phyloP scores from a whole-genome alignment of 2,888 invertebrate genomes.

The Sialis lutaria region DNA sequence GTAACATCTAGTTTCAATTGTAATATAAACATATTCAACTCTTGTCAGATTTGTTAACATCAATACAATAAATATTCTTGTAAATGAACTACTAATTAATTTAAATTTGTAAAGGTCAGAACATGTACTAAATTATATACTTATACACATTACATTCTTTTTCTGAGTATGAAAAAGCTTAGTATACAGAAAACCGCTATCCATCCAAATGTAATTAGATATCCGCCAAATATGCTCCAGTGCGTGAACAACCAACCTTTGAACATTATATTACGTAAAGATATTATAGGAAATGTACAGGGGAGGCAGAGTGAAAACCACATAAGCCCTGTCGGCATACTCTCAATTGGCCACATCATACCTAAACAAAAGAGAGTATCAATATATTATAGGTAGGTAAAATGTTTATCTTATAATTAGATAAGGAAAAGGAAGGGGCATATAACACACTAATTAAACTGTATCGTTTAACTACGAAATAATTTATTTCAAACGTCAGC shows the following conservation, averaged over 20 bases:
- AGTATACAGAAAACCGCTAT: neutral
- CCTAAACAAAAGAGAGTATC: conserved; percentile 18
- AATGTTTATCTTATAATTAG: neutral
- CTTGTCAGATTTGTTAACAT: too few species aligned
- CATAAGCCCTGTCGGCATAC: conserved; percentile 31
- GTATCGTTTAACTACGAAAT: neutral
- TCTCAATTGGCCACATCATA: conserved; percentile 52
- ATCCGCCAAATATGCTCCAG: conserved; percentile 51
- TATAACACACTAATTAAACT: neutral
- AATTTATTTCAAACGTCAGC: neutral
- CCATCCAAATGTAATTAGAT: conserved; percentile 45
- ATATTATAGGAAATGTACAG: conserved; percentile 55
- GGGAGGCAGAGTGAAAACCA: conserved; percentile 35
- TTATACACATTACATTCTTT: neutral
- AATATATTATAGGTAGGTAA: neutral
- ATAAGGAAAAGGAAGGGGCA: neutral
- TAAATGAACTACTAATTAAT: too few species aligned
- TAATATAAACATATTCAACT: too few species aligned
- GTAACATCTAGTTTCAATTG: too few species aligned
- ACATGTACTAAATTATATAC: too few species aligned
- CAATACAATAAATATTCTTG: too few species aligned
- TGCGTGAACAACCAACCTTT: conserved; percentile 50
- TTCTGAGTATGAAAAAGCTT: neutral
- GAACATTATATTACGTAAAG: conserved; percentile 51
- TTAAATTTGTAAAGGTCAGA: too few species aligned